Evolutionary conservation across 37 sponge, comb jelly and placozoan species (phyloP).

Genomic region (Ephydatia muelleri): DNA sequence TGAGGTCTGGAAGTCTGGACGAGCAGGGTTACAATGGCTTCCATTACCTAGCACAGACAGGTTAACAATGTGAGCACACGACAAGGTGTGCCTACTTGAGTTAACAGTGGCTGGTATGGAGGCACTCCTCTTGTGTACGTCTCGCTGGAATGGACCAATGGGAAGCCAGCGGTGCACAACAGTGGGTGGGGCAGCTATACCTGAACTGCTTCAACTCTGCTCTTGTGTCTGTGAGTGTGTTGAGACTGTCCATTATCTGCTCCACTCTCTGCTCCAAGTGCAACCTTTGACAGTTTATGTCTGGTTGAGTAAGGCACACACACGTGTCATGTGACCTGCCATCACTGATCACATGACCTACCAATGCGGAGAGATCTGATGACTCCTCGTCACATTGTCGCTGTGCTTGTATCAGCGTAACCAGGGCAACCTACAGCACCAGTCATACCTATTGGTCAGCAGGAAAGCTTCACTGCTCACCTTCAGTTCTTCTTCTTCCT

Average conservation of each 20-base stretch:
- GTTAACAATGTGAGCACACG: background rate
- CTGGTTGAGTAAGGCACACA: background rate
- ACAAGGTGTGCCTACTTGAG: background rate
- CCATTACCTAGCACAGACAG: constrained; percentile 24
- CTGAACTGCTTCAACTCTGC: constrained; percentile 37
- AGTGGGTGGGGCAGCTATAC: constrained; percentile 7
- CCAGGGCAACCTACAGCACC: constrained; percentile 40
- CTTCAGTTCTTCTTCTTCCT: constrained; percentile 12
- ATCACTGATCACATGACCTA: background rate
- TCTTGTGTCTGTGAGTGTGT: constrained; percentile 27
- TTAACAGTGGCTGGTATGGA: constrained; percentile 31
- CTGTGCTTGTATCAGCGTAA: constrained; percentile 12
- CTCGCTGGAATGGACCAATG: constrained; percentile 1
- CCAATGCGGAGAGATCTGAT: background rate
- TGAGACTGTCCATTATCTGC: constrained; percentile 5
- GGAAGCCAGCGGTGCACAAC: background rate
- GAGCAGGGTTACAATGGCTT: constrained; percentile 47
- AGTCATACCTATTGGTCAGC: too few species aligned
- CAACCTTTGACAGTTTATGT: too few species aligned
- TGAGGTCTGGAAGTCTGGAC: constrained; percentile 47
- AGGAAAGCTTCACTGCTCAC: too few species aligned
- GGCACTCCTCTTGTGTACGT: background rate
- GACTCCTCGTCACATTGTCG: constrained; percentile 27
- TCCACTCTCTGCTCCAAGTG: background rate
- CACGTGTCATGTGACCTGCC: background rate